Evolutionary conservation across 2,797 vertebrate genomes (phyloP).

Genomic region (Chaenodraco wilsoni): DNA sequence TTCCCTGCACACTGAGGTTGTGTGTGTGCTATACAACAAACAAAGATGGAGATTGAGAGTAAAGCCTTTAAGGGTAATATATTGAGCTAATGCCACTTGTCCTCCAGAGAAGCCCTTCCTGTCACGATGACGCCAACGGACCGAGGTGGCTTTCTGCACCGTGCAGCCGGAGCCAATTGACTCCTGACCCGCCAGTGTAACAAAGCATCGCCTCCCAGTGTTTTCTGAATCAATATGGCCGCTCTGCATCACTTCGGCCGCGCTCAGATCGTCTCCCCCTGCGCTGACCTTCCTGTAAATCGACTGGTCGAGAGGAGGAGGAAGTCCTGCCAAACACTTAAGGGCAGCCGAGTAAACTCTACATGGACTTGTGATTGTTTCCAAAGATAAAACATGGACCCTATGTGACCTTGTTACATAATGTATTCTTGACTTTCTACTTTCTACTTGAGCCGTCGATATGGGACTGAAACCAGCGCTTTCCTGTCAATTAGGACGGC

Average conservation of each 20-base stretch:
- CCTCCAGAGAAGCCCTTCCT: slow-evolving; percentile 40
- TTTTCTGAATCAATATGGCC: slow-evolving; percentile 75
- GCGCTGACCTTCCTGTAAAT: slow-evolving; percentile 67
- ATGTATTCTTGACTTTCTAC: not conserved
- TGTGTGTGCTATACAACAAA: too few species aligned
- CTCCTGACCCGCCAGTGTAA: slow-evolving; percentile 66
- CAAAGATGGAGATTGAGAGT: too few species aligned
- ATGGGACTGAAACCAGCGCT: slow-evolving; percentile 4
- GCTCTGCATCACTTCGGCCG: slow-evolving; percentile 52
- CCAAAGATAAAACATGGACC: slow-evolving; percentile 25
- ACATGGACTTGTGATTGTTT: slow-evolving; percentile 25
- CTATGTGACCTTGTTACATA: slow-evolving; percentile 26
- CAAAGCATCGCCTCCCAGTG: slow-evolving; percentile 68
- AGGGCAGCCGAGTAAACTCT: slow-evolving; percentile 36
- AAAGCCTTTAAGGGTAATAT: not conserved
- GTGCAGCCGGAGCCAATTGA: slow-evolving; percentile 75
- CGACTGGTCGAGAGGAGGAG: slow-evolving; percentile 55
- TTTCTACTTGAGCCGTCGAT: not conserved
- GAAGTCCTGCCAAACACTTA: slow-evolving; percentile 49
- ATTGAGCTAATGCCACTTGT: slow-evolving; percentile 22
- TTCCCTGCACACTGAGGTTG: too few species aligned
- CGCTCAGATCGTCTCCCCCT: slow-evolving; percentile 69
- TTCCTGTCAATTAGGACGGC: not conserved
- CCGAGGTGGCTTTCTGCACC: slow-evolving; percentile 63
- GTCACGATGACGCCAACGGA: slow-evolving; percentile 75